Evolutionary conservation across 2,888 invertebrate genomes (phyloP).

Genomic region (Drosophila austrosaltans): DNA sequence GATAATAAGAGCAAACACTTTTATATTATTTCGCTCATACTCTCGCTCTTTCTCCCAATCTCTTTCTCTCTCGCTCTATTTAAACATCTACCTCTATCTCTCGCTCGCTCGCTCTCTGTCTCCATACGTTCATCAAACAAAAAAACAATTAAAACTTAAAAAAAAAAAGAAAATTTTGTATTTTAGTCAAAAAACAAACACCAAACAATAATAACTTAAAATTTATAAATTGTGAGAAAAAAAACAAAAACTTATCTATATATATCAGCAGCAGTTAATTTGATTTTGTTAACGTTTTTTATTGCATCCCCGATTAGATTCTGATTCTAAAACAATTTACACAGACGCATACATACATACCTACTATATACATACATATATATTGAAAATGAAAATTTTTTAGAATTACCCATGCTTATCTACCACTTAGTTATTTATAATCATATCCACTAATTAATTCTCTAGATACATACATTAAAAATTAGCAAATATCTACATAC

Average conservation of each 20-base stretch:
- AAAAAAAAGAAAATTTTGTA: not conserved
- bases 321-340: slow-evolving; percentile 2
- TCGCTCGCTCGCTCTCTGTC: not conserved
- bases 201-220: not conserved
- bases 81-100: slow-evolving; percentile 28
- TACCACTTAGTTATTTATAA: slow-evolving; percentile 8
- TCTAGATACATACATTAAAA: slow-evolving; percentile 1
- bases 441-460: not conserved
- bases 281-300: slow-evolving; percentile 8
- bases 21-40: slow-evolving; percentile 17
- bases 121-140: not conserved
- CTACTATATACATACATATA: not conserved
- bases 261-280: slow-evolving; percentile 2
- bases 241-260: not conserved
- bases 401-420: slow-evolving; percentile 8
- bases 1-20: slow-evolving; percentile 11
- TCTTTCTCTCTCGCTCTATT: slow-evolving; percentile 20
- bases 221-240: not conserved
- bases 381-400: not conserved
- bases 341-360: not conserved
- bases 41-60: slow-evolving; percentile 25
- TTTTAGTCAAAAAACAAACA: slow-evolving; percentile 3
- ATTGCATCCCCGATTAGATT: slow-evolving; percentile 12
- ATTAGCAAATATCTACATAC: not conserved
- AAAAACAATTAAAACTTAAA: not conserved